Conservation (phyloP, 2,113 vertebrate species). For the Spermophilus dauricus region DNA sequence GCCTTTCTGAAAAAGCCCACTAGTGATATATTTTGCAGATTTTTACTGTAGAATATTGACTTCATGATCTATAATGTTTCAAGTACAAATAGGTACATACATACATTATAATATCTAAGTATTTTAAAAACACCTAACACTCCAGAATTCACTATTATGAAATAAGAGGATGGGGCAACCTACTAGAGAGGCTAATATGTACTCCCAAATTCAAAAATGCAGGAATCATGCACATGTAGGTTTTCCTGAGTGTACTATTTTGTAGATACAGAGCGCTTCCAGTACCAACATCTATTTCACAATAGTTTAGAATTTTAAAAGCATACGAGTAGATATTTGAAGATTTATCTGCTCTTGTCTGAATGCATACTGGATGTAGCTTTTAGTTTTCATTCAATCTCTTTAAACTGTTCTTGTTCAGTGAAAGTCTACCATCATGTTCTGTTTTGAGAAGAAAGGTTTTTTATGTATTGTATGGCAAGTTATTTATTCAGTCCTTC, state of each 20-base stretch:
- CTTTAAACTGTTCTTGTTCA: constrained; percentile 68
- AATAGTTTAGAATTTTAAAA: constrained; percentile 55
- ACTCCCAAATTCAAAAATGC: not conserved
- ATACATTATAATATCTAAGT: constrained; percentile 28
- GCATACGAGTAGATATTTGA: constrained; percentile 44
- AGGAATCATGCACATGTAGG: constrained; percentile 6
- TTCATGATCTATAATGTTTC: not conserved
- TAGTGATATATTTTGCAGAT: constrained; percentile 2
- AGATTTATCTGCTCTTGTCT: constrained; percentile 61
- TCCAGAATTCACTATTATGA: constrained; percentile 41
- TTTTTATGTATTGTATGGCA: constrained; percentile 41
- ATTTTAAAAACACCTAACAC: not conserved
- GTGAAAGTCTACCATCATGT: constrained; percentile 73
- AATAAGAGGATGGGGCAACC: not conserved
- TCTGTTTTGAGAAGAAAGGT: constrained; percentile 5
- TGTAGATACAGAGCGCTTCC: not conserved
- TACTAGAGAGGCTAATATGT: not conserved
- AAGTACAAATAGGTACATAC: not conserved
- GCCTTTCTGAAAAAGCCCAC: not conserved
- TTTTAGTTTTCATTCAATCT: constrained; percentile 60
- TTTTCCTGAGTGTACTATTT: constrained; percentile 59
- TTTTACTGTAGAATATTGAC: not conserved
- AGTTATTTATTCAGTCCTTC: constrained; percentile 62
- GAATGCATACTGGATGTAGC: constrained; percentile 45
- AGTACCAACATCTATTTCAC: not conserved